A percentile compares a stretch with the other conserved stretches of the same genome.
phyloP scores from a whole-genome alignment of 1,140 invertebrate species.

The Tetragnatha versicolor region DNA sequence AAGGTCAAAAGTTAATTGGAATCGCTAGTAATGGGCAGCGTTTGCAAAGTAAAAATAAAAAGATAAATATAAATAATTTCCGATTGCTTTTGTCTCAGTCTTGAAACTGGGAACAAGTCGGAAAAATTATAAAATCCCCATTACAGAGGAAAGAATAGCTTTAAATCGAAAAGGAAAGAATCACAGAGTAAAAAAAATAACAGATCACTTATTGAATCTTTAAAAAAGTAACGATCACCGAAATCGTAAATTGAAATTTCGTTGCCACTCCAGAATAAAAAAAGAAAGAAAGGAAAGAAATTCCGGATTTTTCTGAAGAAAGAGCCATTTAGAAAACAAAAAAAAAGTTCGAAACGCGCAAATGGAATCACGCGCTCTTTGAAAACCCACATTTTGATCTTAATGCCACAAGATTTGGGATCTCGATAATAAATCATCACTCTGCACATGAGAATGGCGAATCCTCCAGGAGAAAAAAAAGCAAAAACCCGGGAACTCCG shows the following conservation, averaged over 20 bases:
- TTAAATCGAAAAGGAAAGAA: neutral
- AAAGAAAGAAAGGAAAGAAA: neutral
- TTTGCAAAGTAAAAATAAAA: too few relatives aligned
- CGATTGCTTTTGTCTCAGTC: too few relatives aligned
- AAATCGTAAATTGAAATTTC: slow-evolving; percentile 12
- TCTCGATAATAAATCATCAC: slow-evolving; percentile 1
- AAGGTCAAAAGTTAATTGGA: too few relatives aligned
- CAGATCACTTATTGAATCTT: slow-evolving; percentile 5
- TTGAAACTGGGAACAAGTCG: neutral
- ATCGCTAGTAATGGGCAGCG: too few relatives aligned
- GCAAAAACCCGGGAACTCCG: neutral
- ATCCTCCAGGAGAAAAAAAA: slow-evolving; percentile 8
- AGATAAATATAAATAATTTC: too few relatives aligned
- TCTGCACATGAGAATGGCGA: neutral
- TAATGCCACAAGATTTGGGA: slow-evolving; percentile 12
- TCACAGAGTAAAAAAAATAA: neutral
- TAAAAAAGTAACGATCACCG: neutral
- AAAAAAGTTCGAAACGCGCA: neutral
- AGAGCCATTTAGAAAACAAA: slow-evolving; percentile 8
- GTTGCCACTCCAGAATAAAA: neutral
- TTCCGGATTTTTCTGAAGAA: neutral
- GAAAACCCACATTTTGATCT: slow-evolving; percentile 8
- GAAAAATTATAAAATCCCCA: neutral
- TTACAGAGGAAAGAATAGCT: neutral
- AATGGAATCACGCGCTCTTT: slow-evolving; percentile 5